Percentiles rank a stretch among this genome's conserved stretches.
Evolutionary conservation across 2,797 vertebrate species (phyloP).

Genomic region (Leptodactylus fallax): DNA sequence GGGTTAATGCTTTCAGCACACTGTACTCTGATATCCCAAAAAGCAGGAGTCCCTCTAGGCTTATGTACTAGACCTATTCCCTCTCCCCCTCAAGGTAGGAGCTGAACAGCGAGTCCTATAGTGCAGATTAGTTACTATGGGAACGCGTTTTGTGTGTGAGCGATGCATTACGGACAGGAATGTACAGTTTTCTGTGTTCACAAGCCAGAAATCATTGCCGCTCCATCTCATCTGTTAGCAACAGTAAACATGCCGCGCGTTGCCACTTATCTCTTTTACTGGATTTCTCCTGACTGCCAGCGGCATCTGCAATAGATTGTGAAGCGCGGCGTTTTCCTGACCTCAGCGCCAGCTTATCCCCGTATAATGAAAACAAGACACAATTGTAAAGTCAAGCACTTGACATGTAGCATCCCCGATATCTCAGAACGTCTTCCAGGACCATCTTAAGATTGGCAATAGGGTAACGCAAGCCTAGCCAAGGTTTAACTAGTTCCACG

Average conservation of each 20-base stretch:
- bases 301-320: constrained; percentile 47
- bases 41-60: background rate
- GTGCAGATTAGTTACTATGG: constrained; percentile 52
- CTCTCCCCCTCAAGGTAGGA: constrained; percentile 39
- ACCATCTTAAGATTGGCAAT: background rate
- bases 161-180: constrained; percentile 44
- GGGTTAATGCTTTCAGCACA: background rate
- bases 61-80: background rate
- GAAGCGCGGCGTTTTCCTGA: background rate
- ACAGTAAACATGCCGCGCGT: constrained; percentile 46
- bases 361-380: constrained; percentile 6
- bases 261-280: constrained; percentile 35
- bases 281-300: constrained; percentile 39
- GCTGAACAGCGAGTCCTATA: background rate
- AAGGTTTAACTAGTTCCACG: background rate
- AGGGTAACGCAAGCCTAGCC: background rate
- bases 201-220: constrained; percentile 58
- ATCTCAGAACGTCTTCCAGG: background rate
- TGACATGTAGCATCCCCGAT: background rate
- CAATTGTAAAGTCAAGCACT: background rate
- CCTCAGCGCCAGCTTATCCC: background rate
- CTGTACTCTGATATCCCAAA: background rate
- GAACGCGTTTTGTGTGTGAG: constrained; percentile 48
- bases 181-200: constrained; percentile 51
- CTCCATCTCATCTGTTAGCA: constrained; percentile 55